Evolutionary conservation across 2,113 vertebrate species (phyloP).

Genomic region (Cardinalis cardinalis): DNA sequence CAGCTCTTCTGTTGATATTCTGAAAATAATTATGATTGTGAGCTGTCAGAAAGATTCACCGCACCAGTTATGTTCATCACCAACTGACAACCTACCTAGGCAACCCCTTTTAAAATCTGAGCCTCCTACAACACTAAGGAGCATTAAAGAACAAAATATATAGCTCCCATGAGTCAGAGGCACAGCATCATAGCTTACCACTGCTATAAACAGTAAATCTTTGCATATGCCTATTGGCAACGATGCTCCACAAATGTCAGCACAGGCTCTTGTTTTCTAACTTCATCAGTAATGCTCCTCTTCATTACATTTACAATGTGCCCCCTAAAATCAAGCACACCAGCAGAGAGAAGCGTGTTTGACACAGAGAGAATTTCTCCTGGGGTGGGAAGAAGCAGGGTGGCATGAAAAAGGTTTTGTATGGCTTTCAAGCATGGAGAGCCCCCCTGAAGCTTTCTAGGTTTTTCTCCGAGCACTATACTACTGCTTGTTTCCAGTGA

Average conservation of each 20-base stretch:
- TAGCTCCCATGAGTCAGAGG: conserved; percentile 11
- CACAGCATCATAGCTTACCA: conserved; percentile 11
- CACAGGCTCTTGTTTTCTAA: background rate
- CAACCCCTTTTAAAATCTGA: conserved; percentile 43
- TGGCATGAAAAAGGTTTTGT: background rate
- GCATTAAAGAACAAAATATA: conserved; percentile 27
- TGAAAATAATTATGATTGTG: conserved; percentile 48
- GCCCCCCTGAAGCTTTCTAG: background rate
- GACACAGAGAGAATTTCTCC: background rate
- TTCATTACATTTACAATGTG: background rate
- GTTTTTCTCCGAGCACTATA: background rate
- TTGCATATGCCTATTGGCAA: conserved; percentile 25
- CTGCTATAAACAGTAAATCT: conserved; percentile 60
- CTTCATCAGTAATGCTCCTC: conserved; percentile 1
- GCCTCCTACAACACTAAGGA: conserved; percentile 34
- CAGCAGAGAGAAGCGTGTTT: background rate
- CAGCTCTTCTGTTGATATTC: conserved; percentile 48
- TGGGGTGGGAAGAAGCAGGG: background rate
- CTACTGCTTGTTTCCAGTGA: background rate
- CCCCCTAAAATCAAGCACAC: background rate
- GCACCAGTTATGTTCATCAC: conserved; percentile 33
- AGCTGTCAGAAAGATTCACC: conserved; percentile 43
- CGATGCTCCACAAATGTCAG: conserved; percentile 46
- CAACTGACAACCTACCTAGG: conserved; percentile 16
- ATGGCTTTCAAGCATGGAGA: background rate